Conservation (phyloP, 1,140 invertebrate species). For the Bombus sylvicola region DNA sequence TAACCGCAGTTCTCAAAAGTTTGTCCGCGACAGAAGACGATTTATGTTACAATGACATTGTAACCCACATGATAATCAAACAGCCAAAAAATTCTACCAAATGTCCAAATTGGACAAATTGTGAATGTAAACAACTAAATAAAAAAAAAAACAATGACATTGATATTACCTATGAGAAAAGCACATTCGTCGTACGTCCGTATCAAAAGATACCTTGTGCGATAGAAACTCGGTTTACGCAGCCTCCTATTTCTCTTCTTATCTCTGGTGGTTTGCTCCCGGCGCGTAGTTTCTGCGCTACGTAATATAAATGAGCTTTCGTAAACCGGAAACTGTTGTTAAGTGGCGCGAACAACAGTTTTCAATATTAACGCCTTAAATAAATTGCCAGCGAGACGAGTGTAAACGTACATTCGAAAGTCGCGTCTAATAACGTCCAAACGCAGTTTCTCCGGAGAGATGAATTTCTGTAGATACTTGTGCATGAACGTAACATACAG, state of each 20-base stretch:
- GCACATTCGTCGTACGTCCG: neutral
- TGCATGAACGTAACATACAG: neutral
- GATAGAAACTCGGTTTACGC: slow-evolving; percentile 12
- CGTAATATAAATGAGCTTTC: slow-evolving; percentile 34
- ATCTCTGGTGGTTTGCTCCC: slow-evolving; percentile 6
- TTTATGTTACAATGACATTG: no score
- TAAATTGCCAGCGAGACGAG: neutral
- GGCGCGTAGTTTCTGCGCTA: neutral
- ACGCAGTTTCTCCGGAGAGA: neutral
- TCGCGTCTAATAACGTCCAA: neutral
- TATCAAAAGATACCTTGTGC: neutral
- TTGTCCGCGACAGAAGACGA: no score
- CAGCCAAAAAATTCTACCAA: no score
- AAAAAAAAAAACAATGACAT: no score
- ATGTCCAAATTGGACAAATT: no score
- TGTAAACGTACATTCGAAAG: neutral
- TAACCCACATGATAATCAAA: no score
- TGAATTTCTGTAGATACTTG: neutral
- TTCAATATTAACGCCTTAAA: slow-evolving; percentile 12
- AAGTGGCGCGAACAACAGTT: slow-evolving; percentile 23
- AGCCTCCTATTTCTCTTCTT: slow-evolving; percentile 36
- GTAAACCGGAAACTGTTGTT: slow-evolving; percentile 23
- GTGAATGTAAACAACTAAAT: no score
- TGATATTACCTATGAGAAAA: neutral
- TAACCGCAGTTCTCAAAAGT: no score